Evolutionary conservation across 2,797 vertebrate genomes (phyloP).

Genomic region (Rhabdophis nuchalis): DNA sequence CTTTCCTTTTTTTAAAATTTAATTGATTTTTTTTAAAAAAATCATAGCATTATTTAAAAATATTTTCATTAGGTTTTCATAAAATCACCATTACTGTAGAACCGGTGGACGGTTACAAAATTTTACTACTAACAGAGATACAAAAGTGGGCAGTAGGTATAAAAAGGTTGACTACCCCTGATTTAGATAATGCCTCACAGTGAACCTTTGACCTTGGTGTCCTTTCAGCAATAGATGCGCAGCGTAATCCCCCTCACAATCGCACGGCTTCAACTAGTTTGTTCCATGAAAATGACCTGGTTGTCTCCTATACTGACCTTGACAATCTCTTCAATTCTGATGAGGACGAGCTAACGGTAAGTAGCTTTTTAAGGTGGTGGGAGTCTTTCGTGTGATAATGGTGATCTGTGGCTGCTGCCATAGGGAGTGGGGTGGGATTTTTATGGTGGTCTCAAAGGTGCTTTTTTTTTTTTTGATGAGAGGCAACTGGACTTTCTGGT

Average conservation of each 20-base stretch:
- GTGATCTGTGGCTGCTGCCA: neutral
- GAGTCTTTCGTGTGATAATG: neutral
- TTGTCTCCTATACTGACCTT: slow-evolving; percentile 94
- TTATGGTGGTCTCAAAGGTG: neutral
- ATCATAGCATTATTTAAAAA: too few relatives aligned
- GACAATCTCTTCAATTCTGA: slow-evolving; percentile 99
- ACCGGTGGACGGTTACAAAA: too few relatives aligned
- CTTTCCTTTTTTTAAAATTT: too few relatives aligned
- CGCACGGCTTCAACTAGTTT: slow-evolving; percentile 90
- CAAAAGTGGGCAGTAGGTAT: too few relatives aligned
- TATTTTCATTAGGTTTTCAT: too few relatives aligned
- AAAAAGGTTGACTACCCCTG: too few relatives aligned
- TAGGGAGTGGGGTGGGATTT: neutral
- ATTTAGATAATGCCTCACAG: neutral
- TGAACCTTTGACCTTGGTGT: neutral
- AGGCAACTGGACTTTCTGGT: too few relatives aligned
- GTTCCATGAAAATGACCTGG: slow-evolving; percentile 92
- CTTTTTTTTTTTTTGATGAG: too few relatives aligned
- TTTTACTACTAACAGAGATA: too few relatives aligned
- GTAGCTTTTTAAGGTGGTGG: slow-evolving; percentile 48
- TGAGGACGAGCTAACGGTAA: slow-evolving; percentile 93
- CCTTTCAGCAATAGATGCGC: slow-evolving; percentile 75
- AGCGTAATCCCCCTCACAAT: slow-evolving; percentile 81
- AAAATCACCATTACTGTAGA: too few relatives aligned
- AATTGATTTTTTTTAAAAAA: too few relatives aligned